Conservation (phyloP, 2,797 vertebrate genomes). For the Avahi laniger region DNA sequence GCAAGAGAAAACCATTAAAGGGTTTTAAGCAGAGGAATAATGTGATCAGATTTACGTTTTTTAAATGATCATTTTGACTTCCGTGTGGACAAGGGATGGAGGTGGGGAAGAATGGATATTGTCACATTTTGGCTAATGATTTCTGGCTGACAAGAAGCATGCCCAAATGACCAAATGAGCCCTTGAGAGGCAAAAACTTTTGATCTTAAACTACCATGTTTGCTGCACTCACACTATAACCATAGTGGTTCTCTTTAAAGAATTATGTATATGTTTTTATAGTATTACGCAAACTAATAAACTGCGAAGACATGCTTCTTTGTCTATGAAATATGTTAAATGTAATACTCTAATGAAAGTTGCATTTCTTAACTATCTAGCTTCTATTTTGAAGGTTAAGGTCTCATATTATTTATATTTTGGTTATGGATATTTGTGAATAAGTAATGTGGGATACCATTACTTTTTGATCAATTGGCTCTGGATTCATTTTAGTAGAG, state of each 20-base stretch:
- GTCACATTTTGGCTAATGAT: not conserved
- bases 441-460: not conserved
- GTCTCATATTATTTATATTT: not conserved
- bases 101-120: not conserved
- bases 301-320: not conserved
- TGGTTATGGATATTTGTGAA: constrained; percentile 1
- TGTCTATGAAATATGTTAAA: not conserved
- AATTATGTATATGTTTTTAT: not conserved
- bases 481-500: constrained; percentile 20
- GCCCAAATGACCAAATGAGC: not conserved
- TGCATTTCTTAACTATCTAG: not conserved
- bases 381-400: constrained; percentile 1
- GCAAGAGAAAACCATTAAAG: not conserved
- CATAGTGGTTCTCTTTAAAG: not conserved
- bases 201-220: not conserved
- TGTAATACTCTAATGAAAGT: not conserved
- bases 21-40: not conserved
- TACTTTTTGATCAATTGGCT: not conserved
- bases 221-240: not conserved
- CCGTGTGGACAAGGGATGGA: not conserved
- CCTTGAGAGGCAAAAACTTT: not conserved
- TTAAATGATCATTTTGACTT: not conserved
- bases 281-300: not conserved
- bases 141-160: not conserved
- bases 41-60: not conserved